Base-by-base conservation (phyloP, 2,113 vertebrate genomes). In the Scopus umbretta region DNA sequence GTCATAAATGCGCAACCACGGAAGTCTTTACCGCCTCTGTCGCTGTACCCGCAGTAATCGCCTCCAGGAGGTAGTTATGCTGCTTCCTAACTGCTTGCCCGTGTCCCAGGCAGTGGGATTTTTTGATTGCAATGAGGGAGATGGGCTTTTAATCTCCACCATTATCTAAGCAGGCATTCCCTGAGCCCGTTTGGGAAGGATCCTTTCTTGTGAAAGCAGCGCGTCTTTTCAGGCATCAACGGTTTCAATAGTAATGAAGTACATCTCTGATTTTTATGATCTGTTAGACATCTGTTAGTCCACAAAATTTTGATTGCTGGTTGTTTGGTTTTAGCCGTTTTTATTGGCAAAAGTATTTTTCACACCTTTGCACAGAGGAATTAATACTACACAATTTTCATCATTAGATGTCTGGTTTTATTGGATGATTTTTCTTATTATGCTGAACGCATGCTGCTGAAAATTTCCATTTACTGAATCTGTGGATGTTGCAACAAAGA, bases 221-320 rank as follows among this genome's bases (percentile, higher is more conserved):
- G 1, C 0, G 0, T 47, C 55, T 63, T 40, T 63, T 32, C 27
- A 34, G 52, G 52, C 15, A 1, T 0, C 25, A 23, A 7, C 0
- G 1, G 7, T 47, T 86, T 63, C 7, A 4, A 1, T n/a, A 34
- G 36, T 29, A 59, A 16, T 43, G 16, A 81, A 74, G 58, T 12
- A 2, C 3, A 0, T 58, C 29, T 43, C 45, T 87, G 36, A 9
- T 19, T 56, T 61, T 90, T 79, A 61, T 76, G 43, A 79, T 68
- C 68, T 76, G 32, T 63, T 85, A 34, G 61, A 52, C 43, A 62
- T 40, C 80, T 96, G 62, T 52, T 88, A 79, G 70, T 45, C 71
- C 53, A 32, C 49, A 72, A 36, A 59, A 52, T 45, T 62, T 68
- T 38, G 23, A 26, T 13, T 45, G 62, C 71, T 66, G 22, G 14